A percentile compares a stretch with the other conserved stretches of the same genome.
Evolutionary conservation across 1,140 invertebrate genomes (phyloP).

Genomic region (Lepidurus arcticus): DNA sequence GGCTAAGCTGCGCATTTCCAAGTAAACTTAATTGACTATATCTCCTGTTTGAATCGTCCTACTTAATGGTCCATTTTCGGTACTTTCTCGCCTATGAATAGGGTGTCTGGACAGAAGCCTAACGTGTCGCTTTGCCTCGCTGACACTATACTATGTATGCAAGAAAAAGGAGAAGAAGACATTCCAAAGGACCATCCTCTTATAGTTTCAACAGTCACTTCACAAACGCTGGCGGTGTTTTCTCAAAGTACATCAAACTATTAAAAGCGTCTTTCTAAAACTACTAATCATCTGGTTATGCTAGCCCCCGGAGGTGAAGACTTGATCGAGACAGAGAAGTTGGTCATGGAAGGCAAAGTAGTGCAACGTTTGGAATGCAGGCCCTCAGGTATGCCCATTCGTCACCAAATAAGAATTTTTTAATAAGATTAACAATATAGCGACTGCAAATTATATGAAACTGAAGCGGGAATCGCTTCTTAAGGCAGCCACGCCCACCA

Average conservation of each 20-base stretch:
- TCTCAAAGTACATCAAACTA: slow-evolving; percentile 66
- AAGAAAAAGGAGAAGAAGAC: slow-evolving; percentile 60
- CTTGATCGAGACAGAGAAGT: slow-evolving; percentile 70
- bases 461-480: slow-evolving; percentile 78
- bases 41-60: background rate
- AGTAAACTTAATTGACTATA: slow-evolving; percentile 49
- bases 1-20: slow-evolving; percentile 68
- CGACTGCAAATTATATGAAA: slow-evolving; percentile 80
- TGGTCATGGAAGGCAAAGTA: slow-evolving; percentile 86
- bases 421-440: slow-evolving; percentile 39
- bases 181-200: slow-evolving; percentile 86
- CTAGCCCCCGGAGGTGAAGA: slow-evolving; percentile 55
- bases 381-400: slow-evolving; percentile 58
- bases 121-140: slow-evolving; percentile 63
- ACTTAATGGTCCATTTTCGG: background rate
- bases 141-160: slow-evolving; percentile 63
- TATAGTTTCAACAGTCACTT: slow-evolving; percentile 77
- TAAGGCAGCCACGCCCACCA: slow-evolving; percentile 69
- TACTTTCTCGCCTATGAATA: slow-evolving; percentile 34
- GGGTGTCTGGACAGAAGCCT: slow-evolving; percentile 55
- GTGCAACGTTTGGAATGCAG: slow-evolving; percentile 89
- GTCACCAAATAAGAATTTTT: background rate
- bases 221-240: slow-evolving; percentile 83
- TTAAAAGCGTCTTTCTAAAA: slow-evolving; percentile 17
- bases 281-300: slow-evolving; percentile 42